These are phyloP conservation scores for Ceyx melanurus DNA, from an alignment of 2,113 vertebrate species.

Conservation along the genomic window DNA sequence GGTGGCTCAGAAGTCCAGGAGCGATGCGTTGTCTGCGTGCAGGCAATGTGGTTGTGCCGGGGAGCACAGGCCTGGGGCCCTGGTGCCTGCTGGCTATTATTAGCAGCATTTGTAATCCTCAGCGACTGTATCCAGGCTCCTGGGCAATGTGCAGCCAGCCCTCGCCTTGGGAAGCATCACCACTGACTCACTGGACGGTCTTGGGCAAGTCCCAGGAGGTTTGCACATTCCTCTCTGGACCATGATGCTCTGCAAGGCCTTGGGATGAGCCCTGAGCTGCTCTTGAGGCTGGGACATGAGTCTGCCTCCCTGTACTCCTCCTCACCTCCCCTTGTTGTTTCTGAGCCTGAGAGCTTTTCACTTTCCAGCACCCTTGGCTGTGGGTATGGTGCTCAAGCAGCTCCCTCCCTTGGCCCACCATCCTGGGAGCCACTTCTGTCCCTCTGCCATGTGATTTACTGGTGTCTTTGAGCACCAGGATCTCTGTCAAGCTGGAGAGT, in stretches of 20 bases:
- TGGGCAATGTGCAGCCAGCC: not conserved
- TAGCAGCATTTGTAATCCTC: slow-evolving; percentile 45
- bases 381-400: fast-evolving
- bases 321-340: not conserved
- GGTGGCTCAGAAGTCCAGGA: not conserved
- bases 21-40: fast-evolving
- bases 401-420: fast-evolving
- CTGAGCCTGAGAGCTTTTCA: not conserved
- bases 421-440: not conserved
- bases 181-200: not conserved
- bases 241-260: not conserved
- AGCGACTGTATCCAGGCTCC: slow-evolving; percentile 1
- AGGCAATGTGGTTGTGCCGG: not conserved
- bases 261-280: not conserved
- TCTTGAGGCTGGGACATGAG: fast-evolving
- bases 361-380: fast-evolving
- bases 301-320: not conserved
- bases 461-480: not conserved
- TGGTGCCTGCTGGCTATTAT: slow-evolving; percentile 27
- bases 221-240: fast-evolving
- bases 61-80: not conserved
- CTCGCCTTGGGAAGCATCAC: not conserved
- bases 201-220: not conserved
- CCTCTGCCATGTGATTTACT: fast-evolving
- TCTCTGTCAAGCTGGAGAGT: not conserved